Base-by-base conservation (phyloP, 2,797 vertebrate species). In the Schizothorax lantsangensis region DNA sequence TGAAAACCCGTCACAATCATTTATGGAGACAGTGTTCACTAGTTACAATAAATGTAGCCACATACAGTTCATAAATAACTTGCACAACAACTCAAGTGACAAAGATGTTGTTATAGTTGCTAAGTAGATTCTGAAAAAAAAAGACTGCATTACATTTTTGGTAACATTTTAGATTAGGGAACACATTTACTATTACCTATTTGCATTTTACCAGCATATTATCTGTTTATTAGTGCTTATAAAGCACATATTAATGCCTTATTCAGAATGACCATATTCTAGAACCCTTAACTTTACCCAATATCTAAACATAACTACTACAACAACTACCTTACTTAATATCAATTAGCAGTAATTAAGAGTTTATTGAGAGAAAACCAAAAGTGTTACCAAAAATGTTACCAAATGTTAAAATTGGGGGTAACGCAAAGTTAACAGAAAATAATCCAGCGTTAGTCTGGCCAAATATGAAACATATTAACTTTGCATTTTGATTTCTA, bases 31-130 rank as follows among this genome's bases (percentile, higher is more conserved):
- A 49, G 30, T 81, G 57, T 68, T 81, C 2, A 12, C 47, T 49
- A 36, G 6, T 79, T 79, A 83, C 30, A 43, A 40, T 83, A 26
- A 45, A n/a, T 36, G 57, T 36, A 45, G 52, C 17, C 38, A 74
- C 38, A 71, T n/a, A 38, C 23, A 33, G 11, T 74, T 83, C 26
- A 83, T 47, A 75, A 64, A 83, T 74, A 74, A 64, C 54, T 59
- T 59, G 6, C 47, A 59, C n/a, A 59, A 62, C 71, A 81, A 45
- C n/a, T 81, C 59, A 62, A 36, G 17, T 12, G 47, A 57, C 49
- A 71, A 71, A 54, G 64, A 71, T 81, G 62, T 21, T 23, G 26
- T 52, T 68, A 30, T 52, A 52, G 19, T n/a, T 54, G 26, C 47
- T 49, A 23, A 62, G n/a, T 78, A 38, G 23, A 52, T 36, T 57